These are phyloP conservation scores for Campylomormyrus tamandua DNA, from an alignment of 2,113 vertebrate genomes.

Conservation along the genomic window DNA sequence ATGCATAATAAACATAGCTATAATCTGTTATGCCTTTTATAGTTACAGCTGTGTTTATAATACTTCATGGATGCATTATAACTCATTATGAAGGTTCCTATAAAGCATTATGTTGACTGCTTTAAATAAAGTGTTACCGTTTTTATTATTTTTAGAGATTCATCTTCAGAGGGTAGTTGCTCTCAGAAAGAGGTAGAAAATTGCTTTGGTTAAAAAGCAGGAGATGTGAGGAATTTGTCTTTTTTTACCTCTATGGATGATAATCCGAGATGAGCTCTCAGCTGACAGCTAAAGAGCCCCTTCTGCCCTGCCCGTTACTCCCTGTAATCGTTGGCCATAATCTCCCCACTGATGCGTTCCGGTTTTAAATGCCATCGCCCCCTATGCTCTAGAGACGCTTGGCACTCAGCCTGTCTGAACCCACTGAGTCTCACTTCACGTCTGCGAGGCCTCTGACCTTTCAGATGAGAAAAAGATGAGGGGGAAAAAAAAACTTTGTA, in stretches of 20 bases:
- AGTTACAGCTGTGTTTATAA: no score
- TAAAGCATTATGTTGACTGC: no score
- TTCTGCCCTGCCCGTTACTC: conserved; percentile 27
- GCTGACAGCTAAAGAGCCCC: conserved; percentile 28
- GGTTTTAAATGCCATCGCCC: conserved; percentile 42
- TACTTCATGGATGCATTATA: no score
- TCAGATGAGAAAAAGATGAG: conserved; percentile 16
- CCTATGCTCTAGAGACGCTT: conserved; percentile 28
- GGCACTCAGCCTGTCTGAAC: conserved; percentile 36
- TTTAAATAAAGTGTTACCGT: neutral
- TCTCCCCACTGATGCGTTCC: conserved; percentile 32
- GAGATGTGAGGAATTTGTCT: neutral
- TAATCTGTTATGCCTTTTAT: no score
- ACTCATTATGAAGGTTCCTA: no score
- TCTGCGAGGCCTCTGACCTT: conserved; percentile 50
- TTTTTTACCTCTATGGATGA: neutral
- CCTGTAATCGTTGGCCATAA: conserved; percentile 29
- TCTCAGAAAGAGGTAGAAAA: neutral
- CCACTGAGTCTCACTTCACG: conserved; percentile 34
- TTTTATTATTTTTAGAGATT: neutral
- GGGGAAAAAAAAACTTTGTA: conserved; percentile 32
- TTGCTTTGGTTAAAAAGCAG: neutral
- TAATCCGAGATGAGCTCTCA: neutral
- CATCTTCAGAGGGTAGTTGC: neutral
- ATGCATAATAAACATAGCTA: no score